These are phyloP conservation scores for Cepaea nemoralis DNA, from an alignment of 1,140 invertebrate genomes.

Conservation along the genomic window DNA sequence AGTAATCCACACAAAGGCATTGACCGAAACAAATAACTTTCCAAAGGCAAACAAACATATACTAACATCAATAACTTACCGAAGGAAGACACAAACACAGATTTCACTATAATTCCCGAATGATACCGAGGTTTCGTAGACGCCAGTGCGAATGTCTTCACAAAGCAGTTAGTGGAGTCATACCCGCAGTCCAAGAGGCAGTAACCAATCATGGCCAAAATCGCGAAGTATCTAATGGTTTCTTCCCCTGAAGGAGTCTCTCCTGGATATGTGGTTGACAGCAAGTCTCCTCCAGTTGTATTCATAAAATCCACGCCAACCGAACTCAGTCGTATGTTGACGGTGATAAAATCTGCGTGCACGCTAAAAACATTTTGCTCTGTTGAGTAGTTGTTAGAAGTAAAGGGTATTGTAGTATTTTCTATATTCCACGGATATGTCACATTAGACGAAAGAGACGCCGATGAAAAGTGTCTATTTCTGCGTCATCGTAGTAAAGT, in stretches of 20 bases:
- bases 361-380: neutral
- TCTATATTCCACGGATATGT: neutral
- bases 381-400: too few relatives aligned
- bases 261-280: neutral
- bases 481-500: neutral
- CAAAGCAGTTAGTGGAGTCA: constrained; percentile 24
- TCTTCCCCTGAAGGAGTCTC: neutral
- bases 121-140: neutral
- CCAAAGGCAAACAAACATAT: constrained; percentile 1
- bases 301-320: neutral
- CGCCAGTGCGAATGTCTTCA: constrained; percentile 21
- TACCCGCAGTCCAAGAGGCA: constrained; percentile 21
- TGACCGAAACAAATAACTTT: too few relatives aligned
- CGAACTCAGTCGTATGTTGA: neutral
- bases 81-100: constrained; percentile 13
- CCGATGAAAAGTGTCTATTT: neutral
- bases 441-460: neutral
- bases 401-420: neutral
- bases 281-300: neutral
- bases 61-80: neutral
- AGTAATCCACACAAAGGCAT: too few relatives aligned
- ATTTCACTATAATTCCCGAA: neutral
- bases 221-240: neutral
- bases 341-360: neutral
- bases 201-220: constrained; percentile 26